These are phyloP conservation scores for Pseudochaenichthys georgianus DNA, from an alignment of 2,797 vertebrate species.

Conservation along the genomic window DNA sequence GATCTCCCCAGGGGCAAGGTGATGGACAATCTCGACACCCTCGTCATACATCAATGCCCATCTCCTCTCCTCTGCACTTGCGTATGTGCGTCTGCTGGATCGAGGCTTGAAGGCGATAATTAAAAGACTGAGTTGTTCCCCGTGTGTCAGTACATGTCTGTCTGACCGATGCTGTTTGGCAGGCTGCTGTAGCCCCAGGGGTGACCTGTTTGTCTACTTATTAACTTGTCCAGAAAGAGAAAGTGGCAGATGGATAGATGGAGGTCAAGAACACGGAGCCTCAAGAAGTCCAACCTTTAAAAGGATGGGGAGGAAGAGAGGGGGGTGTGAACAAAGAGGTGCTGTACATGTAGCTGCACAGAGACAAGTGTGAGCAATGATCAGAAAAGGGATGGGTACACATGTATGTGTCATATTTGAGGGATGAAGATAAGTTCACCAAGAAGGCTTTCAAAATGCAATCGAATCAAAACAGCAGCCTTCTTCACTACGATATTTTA, in stretches of 20 bases:
- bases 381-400: neutral
- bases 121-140: slow-evolving; percentile 20
- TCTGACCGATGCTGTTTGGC: slow-evolving; percentile 9
- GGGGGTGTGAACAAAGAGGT: slow-evolving; percentile 54
- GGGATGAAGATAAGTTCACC: neutral
- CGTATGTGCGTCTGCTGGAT: neutral
- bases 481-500: no score
- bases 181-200: neutral
- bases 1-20: slow-evolving; percentile 52
- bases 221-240: slow-evolving; percentile 34
- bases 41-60: slow-evolving; percentile 29
- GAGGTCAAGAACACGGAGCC: slow-evolving; percentile 11
- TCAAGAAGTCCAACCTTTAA: slow-evolving; percentile 6
- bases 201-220: slow-evolving; percentile 29
- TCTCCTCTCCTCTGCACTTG: slow-evolving; percentile 18
- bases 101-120: slow-evolving; percentile 18
- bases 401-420: neutral
- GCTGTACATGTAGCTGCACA: slow-evolving; percentile 6
- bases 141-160: slow-evolving; percentile 9
- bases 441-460: no score
- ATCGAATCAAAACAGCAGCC: no score
- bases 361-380: neutral
- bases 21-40: slow-evolving; percentile 35
- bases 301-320: slow-evolving; percentile 32
- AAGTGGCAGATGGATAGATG: slow-evolving; percentile 21